Percentiles rank a stretch among this genome's conserved stretches.
Conservation (phyloP, 1,140 invertebrate species). For the Apis laboriosa region DNA sequence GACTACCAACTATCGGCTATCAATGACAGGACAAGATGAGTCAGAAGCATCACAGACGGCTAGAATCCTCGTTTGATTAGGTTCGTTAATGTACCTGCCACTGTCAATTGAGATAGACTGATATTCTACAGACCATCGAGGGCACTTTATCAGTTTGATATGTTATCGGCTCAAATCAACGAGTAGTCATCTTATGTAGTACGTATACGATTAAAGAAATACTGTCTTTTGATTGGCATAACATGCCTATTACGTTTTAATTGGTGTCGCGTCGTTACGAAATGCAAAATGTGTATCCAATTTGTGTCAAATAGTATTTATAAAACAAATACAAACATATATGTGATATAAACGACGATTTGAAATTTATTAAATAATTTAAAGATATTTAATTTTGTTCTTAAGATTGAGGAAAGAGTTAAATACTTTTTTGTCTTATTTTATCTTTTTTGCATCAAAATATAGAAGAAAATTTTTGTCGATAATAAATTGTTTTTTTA, state of each 20-base stretch:
- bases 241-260: neutral
- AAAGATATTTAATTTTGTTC: too few species aligned
- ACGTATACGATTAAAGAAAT: neutral
- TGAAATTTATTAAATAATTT: too few species aligned
- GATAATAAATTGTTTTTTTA: too few species aligned
- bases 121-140: slow-evolving; percentile 7
- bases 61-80: slow-evolving; percentile 46
- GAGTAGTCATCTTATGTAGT: neutral
- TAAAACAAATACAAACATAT: too few species aligned
- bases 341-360: too few species aligned
- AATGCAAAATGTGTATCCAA: neutral
- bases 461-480: too few species aligned
- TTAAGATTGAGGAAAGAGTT: too few species aligned
- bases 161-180: slow-evolving; percentile 23
- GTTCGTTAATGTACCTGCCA: slow-evolving; percentile 51
- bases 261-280: neutral
- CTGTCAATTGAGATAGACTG: slow-evolving; percentile 33
- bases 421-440: too few species aligned
- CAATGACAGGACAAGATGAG: slow-evolving; percentile 28
- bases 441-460: too few species aligned
- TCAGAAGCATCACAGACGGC: neutral
- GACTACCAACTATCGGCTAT: slow-evolving; percentile 1
- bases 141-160: slow-evolving; percentile 15
- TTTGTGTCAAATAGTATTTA: too few species aligned
- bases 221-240: neutral